Evolutionary conservation across 2,797 vertebrate species (phyloP).

Genomic region (Sphaeramia orbicularis): DNA sequence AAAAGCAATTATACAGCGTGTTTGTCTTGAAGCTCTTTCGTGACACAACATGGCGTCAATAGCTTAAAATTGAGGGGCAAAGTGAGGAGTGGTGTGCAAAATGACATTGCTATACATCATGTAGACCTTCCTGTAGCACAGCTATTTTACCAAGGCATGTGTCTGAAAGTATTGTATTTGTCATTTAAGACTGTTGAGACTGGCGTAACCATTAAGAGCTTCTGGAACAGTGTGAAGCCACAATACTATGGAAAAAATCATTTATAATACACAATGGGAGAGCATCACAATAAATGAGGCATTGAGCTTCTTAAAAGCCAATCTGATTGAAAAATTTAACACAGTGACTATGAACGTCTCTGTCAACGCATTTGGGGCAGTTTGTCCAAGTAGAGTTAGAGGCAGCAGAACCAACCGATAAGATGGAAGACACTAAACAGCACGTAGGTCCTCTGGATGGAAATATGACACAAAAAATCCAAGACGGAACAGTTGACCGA

Average conservation of each 20-base stretch:
- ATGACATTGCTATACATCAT: conserved; percentile 50
- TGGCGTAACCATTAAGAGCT: conserved; percentile 17
- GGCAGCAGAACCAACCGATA: too few species aligned
- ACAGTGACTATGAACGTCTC: too few species aligned
- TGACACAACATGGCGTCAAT: conserved; percentile 47
- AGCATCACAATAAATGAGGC: conserved; percentile 30
- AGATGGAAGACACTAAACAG: too few species aligned
- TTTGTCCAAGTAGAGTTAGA: too few species aligned
- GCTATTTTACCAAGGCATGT: conserved; percentile 31
- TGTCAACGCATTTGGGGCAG: too few species aligned
- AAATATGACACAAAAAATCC: too few species aligned
- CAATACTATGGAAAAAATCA: conserved; percentile 29
- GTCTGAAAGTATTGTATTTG: conserved; percentile 17
- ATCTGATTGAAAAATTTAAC: too few species aligned
- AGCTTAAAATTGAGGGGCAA: conserved; percentile 47
- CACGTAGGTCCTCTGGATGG: too few species aligned
- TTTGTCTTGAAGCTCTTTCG: conserved; percentile 52
- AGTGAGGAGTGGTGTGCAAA: conserved; percentile 43
- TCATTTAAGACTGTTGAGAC: conserved; percentile 29
- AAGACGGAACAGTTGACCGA: too few species aligned
- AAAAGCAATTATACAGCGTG: conserved; percentile 60
- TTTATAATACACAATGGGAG: conserved; percentile 19
- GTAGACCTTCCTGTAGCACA: conserved; percentile 15
- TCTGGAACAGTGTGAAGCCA: conserved; percentile 11
- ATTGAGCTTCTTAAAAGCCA: conserved; percentile 24